Percentiles rank a stretch among this genome's conserved stretches.
Evolutionary conservation across 1,140 invertebrate genomes (phyloP).

Genomic region (Odontomachus brunneus): DNA sequence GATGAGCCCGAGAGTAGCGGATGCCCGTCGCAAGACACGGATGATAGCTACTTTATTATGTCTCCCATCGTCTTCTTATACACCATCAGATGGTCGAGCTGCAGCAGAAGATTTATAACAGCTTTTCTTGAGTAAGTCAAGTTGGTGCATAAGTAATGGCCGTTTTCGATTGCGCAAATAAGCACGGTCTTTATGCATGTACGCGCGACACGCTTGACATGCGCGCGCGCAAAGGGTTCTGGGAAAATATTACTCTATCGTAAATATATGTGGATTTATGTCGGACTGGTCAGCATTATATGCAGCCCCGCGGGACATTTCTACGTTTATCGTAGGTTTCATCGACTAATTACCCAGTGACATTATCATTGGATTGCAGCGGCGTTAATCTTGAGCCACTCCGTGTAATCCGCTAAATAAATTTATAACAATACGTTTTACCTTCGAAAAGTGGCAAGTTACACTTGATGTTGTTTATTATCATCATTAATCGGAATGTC

Average conservation of each 20-base stretch:
- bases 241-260: conserved; percentile 27
- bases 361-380: background rate
- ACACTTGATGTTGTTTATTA: background rate
- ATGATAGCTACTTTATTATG: conserved; percentile 87
- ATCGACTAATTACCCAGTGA: conserved; percentile 13
- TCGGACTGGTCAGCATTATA: background rate
- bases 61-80: conserved; percentile 88
- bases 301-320: background rate
- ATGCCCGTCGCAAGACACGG: conserved; percentile 80
- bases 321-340: conserved; percentile 1
- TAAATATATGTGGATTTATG: conserved; percentile 17
- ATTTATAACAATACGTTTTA: background rate
- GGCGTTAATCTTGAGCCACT: background rate
- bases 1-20: conserved; percentile 85
- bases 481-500: background rate
- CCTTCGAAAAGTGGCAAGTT: background rate
- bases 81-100: conserved; percentile 88
- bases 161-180: conserved; percentile 35
- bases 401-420: background rate
- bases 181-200: background rate
- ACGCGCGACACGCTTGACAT: background rate
- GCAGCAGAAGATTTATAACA: conserved; percentile 88
- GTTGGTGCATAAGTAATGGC: conserved; percentile 25
- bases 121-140: conserved; percentile 88
- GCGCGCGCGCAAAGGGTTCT: background rate